Evolutionary conservation across 2,797 vertebrate species (phyloP), one percentile per base, ranked within the genome.

Genomic region (Anguilla pacifica): DNA sequence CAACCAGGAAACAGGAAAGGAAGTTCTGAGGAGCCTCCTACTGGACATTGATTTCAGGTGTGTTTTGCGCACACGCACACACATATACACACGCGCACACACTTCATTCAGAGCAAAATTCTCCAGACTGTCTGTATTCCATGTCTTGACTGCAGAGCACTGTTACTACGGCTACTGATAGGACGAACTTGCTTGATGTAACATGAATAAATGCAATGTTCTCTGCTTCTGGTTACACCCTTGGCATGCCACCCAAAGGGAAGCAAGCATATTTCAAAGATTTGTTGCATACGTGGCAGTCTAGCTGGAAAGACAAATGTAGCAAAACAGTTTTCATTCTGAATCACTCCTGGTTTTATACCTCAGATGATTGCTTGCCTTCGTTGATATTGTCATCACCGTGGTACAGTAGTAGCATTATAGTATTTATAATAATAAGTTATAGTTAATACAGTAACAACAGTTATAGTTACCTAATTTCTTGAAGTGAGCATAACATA

Each of bases 1-100:
- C 88, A 95, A 95, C 87, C 91, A 93, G 85, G 94, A 95, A 87
- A 92, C 93, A 55, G 92, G 93, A n/a, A 90, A 95, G 17, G 89
- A 92, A 49, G 85, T 89, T 0, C 91, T 97, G 90, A 97, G 94
- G 94, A 99, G 97, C 93, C 96, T 99, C 87, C 94, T 99, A 91
- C 93, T 99, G 92, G 98, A 99, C 95, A 98, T 99, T 91, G 98
- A 99, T 95, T 97, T 97, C 95, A 98, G 98, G 98, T 99, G 72
- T 90, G 87, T 77, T 86, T n/a, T 70, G 46, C 19, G 3, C 55
- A 43, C 11, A 43, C 17, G 17, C 39, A 2, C 53, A 28, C 25
- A 70, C 7, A 70, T 1, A n/a, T n/a, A 59, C 15, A 17, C 15
- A 59, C 2, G 55, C 25, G 1, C 55, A 51, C 3, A 43, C 35